Base-by-base conservation (phyloP, 2,113 vertebrate genomes). In the Pristiophorus japonicus region DNA sequence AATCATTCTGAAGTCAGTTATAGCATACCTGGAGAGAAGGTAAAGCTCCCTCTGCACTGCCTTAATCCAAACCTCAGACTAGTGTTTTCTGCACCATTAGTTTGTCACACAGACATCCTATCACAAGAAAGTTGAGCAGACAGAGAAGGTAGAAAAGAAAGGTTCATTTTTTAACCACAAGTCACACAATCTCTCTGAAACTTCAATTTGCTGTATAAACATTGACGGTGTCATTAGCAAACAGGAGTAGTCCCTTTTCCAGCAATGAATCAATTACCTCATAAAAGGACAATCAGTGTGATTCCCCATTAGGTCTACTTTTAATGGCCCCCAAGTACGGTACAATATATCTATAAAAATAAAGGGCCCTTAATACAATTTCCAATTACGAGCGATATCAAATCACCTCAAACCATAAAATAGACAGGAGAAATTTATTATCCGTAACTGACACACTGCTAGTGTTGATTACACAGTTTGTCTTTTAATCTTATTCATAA, bases 391-490 rank as follows among this genome's bases (percentile, higher is more conserved):
- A n/a, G 78, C 38, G 73, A 42, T 38, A n/a, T n/a, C n/a, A n/a
- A n/a, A n/a, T n/a, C n/a, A n/a, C n/a, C n/a, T n/a, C n/a, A n/a
- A n/a, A n/a, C n/a, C n/a, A n/a, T n/a, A 84, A 81, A 95, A 95
- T 4, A 95, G 81, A 51, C 73, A n/a, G 94, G 22, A 75, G 38
- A 81, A 81, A 90, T 90, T 90, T 90, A 90, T 90, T 90, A 90
- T 59, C 87, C 51, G 51, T 90, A 90, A 59, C 87, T 59, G 47
- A 62, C 55, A 90, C 87, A 51, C 87, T 90, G 87, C 24, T 90
- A 4, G 87, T 30, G 47, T 59, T 90, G 47, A 51, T 51, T 30
- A 55, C 87, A 55, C 27, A 88, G 85, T 88, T 55, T 88, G 85
- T 88, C 51, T 90, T 90, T 90, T 62, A 90, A 62, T 51, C 87